Evolutionary conservation across 1,140 invertebrate species (phyloP).

Genomic region (Nasonia vitripennis): DNA sequence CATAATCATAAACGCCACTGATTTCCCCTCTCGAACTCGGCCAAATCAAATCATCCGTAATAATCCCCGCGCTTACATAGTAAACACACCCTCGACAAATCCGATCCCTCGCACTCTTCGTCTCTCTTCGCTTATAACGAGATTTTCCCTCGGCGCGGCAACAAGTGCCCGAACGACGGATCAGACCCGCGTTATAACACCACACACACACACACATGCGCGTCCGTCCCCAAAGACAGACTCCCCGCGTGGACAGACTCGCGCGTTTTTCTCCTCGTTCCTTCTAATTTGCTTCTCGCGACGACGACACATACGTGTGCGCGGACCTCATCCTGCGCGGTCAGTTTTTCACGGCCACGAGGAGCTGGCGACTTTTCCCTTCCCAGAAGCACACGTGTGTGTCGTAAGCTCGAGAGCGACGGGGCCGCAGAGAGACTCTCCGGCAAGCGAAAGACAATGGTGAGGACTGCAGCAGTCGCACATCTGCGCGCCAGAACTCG

Average conservation of each 20-base stretch:
- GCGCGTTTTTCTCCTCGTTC: neutral
- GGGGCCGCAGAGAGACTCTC: neutral
- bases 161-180: neutral
- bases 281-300: neutral
- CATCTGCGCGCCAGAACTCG: slow-evolving; percentile 38
- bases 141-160: neutral
- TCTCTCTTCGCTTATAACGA: too few relatives aligned
- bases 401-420: neutral
- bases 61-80: too few relatives aligned
- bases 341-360: neutral
- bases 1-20: too few relatives aligned
- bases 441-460: neutral
- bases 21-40: too few relatives aligned
- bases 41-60: too few relatives aligned
- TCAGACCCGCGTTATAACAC: neutral
- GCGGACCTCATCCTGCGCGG: neutral
- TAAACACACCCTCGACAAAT: too few relatives aligned
- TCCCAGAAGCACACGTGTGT: slow-evolving; percentile 38
- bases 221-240: too few relatives aligned
- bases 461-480: neutral
- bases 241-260: too few relatives aligned
- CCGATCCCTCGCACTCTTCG: too few relatives aligned
- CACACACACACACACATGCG: neutral
- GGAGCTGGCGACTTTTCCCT: slow-evolving; percentile 6
- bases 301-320: too few relatives aligned